phyloP scores from a whole-genome alignment of 2,888 invertebrate genomes.

The Esperia sulphurella region DNA sequence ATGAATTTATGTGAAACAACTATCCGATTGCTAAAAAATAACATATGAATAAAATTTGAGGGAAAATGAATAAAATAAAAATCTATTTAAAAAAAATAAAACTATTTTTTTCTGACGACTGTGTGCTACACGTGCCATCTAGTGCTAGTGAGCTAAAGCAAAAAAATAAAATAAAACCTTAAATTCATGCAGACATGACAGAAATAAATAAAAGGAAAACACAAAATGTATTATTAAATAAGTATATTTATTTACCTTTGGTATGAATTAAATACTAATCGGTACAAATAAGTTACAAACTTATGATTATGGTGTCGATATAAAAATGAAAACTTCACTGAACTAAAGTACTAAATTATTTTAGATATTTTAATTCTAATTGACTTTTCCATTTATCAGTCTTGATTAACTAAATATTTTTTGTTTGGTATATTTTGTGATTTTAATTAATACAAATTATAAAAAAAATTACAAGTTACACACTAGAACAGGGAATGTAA shows the following conservation, averaged over 20 bases:
- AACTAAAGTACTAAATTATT: not conserved
- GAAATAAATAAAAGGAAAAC: no score
- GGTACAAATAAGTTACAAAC: conserved; percentile 5
- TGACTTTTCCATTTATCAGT: conserved; percentile 12
- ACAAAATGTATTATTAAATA: conserved; percentile 1
- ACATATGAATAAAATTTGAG: no score
- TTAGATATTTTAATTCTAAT: conserved; percentile 3
- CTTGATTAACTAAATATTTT: conserved; percentile 4
- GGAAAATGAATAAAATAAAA: no score
- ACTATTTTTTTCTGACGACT: no score
- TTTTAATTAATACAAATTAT: not conserved
- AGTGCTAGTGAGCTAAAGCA: no score
- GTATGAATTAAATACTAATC: conserved; percentile 7
- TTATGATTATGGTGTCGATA: not conserved
- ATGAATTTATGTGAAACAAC: no score
- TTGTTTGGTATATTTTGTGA: not conserved
- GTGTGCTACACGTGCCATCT: no score
- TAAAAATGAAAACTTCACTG: not conserved
- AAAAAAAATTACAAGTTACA: not conserved
- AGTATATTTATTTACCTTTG: conserved; percentile 9
- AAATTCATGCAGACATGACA: no score
- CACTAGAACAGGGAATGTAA: no score
- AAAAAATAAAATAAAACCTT: no score
- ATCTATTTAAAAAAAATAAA: no score
- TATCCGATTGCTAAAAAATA: no score